Evolutionary conservation across 2,113 vertebrate species (phyloP).

Genomic region (Catharus minimus): DNA sequence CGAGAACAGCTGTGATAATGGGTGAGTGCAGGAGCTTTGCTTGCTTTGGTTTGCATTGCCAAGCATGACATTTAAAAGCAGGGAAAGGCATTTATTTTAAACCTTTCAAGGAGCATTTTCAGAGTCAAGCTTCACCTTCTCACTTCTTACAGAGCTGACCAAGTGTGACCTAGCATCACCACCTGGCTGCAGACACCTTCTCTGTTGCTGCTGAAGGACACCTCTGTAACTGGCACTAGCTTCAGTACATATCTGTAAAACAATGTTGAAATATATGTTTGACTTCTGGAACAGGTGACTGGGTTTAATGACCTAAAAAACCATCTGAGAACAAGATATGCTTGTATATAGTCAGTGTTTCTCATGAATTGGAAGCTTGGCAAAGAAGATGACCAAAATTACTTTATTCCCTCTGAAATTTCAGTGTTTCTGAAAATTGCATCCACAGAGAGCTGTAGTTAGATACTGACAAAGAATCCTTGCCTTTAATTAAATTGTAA

Average conservation of each 20-base stretch:
- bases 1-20: not conserved
- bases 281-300: not conserved
- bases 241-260: not conserved
- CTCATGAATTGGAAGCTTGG: not conserved
- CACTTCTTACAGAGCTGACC: not conserved
- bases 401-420: slow-evolving; percentile 51
- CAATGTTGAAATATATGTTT: not conserved
- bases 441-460: slow-evolving; percentile 28
- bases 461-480: slow-evolving; percentile 24
- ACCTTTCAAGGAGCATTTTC: not conserved
- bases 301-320: not conserved
- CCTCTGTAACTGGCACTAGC: not conserved
- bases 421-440: slow-evolving; percentile 8
- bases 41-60: not conserved
- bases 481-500: slow-evolving; percentile 62
- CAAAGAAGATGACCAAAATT: not conserved
- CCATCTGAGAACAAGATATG: not conserved
- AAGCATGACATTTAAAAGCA: not conserved
- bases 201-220: not conserved
- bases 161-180: not conserved
- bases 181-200: not conserved
- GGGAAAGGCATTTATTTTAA: not conserved
- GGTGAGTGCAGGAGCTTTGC: not conserved
- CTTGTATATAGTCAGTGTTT: not conserved
- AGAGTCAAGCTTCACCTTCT: not conserved